Base-by-base conservation (phyloP, 2,113 vertebrate genomes). In the Prionailurus bengalensis region DNA sequence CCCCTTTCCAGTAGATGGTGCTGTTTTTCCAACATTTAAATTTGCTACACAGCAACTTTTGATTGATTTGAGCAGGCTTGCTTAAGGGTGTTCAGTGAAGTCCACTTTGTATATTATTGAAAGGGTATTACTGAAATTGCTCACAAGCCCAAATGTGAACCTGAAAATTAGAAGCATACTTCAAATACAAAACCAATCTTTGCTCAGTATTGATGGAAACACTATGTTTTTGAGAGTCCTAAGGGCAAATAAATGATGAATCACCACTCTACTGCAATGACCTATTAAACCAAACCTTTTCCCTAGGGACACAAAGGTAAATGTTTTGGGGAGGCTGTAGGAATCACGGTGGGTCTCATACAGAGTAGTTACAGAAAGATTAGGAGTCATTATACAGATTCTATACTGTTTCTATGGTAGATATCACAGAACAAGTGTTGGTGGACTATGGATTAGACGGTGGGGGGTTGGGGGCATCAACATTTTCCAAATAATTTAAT, bases 1-100 rank as follows among this genome's bases (percentile, higher is more conserved):
- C 36, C 90, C 92, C 82, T 97, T 95, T 98, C 98, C 99, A 99
- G 98, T 78, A 99, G 99, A 97, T 99, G 98, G 98, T 97, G 98
- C 98, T 98, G 94, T 97, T 98, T 97, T 97, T 63, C 93, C 89
- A 98, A 73, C 27, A 91, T 96, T 98, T 84, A 78, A 71, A 92
- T 96, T 82, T 1, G 4, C 7, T 89, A 81, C 13, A 19, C 36
- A 63, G 25, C 14, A 68, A 58, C 51, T 15, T 0, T 68, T 17
- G 42, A 97, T 96, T 94, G 89, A 45, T 89, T 84, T 81, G 48
- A 79, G 45, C 96, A 94, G 83, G 89, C 25, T 13, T 65, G 68
- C 91, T 97, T 74, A 91, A 92, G 61, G 63, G 36, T 97, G 78
- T 81, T 97, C 97, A n/a, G 11, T 13, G 91, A 93, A 97, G 73